Evolutionary conservation across 2,113 vertebrate genomes (phyloP).

Genomic region (Scomber scombrus): DNA sequence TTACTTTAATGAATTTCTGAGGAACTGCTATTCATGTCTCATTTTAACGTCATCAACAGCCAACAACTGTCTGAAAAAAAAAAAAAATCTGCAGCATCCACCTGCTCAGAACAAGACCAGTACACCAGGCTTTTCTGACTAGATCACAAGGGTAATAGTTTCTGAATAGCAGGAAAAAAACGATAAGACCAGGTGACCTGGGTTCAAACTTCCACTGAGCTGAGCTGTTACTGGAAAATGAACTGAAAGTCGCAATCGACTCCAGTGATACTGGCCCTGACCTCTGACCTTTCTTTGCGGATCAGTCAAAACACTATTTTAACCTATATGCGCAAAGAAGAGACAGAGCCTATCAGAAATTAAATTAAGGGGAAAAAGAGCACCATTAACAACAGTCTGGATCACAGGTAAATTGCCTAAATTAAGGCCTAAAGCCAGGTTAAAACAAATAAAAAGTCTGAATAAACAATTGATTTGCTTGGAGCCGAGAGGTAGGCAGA

Average conservation of each 20-base stretch:
- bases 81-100: not conserved
- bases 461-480: constrained; percentile 14
- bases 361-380: not conserved
- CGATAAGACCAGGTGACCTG: too few species aligned
- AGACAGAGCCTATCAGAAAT: not conserved
- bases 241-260: constrained; percentile 8
- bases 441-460: constrained; percentile 6
- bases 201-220: constrained; percentile 17
- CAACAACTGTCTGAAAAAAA: not conserved
- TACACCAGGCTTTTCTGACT: not conserved
- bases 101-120: not conserved
- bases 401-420: not conserved
- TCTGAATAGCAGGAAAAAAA: not conserved
- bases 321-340: not conserved
- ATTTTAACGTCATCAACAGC: not conserved
- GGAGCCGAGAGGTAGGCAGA: constrained; percentile 10
- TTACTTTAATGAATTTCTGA: not conserved
- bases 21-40: not conserved
- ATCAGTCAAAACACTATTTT: not conserved
- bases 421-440: not conserved
- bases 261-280: constrained; percentile 17
- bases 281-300: constrained; percentile 8
- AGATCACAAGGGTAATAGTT: not conserved
- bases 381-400: not conserved
- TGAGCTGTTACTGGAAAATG: constrained; percentile 7